Evolutionary conservation across 2,888 invertebrate genomes (phyloP).

Genomic region (Amiota mariae): DNA sequence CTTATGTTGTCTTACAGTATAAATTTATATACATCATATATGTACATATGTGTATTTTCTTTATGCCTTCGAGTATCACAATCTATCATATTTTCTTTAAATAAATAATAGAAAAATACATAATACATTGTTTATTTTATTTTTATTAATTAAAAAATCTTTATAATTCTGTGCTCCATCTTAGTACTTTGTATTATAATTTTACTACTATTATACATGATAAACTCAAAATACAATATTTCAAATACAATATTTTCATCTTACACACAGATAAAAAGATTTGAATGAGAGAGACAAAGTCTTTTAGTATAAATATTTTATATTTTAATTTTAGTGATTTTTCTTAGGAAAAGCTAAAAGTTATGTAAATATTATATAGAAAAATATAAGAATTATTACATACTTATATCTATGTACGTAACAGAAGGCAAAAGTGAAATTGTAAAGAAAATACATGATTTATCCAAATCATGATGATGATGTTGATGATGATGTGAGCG

Average conservation of each 20-base stretch:
- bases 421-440: not conserved
- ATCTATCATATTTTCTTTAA: no score
- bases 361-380: not conserved
- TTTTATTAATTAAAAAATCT: not conserved
- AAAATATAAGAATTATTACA: not conserved
- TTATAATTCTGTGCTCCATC: not conserved
- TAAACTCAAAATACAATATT: no score
- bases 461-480: no score
- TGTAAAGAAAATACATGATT: no score
- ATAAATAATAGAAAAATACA: no score
- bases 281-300: not conserved
- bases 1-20: no score
- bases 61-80: no score
- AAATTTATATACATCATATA: no score
- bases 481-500: no score
- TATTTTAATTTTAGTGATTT: constrained; percentile 14
- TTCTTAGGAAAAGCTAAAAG: constrained; percentile 5
- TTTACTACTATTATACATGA: no score
- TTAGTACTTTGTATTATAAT: not conserved
- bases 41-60: no score
- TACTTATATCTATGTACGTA: not conserved
- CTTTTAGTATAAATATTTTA: constrained; percentile 6
- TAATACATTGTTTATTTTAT: not conserved
- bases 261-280: not conserved
- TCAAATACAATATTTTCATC: not conserved